phyloP scores from a whole-genome alignment of 1,140 invertebrate species.

The Stenopsyche tienmushanensis region DNA sequence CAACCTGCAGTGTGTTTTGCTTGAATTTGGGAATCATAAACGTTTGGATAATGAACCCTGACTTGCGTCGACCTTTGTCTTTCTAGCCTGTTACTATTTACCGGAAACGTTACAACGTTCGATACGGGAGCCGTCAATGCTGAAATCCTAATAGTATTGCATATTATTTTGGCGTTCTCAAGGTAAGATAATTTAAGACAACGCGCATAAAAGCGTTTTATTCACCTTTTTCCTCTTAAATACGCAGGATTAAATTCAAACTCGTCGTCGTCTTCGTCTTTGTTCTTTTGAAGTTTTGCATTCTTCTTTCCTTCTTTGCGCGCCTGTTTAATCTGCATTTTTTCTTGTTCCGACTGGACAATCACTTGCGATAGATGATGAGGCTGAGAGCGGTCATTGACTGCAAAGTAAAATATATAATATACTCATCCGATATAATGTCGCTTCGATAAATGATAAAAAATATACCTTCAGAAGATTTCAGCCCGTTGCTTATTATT shows the following conservation, averaged over 20 bases:
- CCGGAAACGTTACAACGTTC: conserved; percentile 34
- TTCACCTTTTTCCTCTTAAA: conserved; percentile 43
- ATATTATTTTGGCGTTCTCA: no score
- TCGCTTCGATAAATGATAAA: background rate
- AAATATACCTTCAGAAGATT: background rate
- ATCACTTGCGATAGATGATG: conserved; percentile 73
- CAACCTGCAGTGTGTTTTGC: conserved; percentile 66
- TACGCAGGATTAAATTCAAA: conserved; percentile 46
- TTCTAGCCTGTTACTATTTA: conserved; percentile 44
- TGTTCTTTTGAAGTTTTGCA: conserved; percentile 57
- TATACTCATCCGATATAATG: background rate
- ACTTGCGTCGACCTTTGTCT: conserved; percentile 48
- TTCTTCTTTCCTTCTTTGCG: conserved; percentile 89
- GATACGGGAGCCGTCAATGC: conserved; percentile 50
- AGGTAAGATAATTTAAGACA: background rate
- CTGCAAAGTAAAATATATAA: conserved; percentile 16
- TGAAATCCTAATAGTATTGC: conserved; percentile 48
- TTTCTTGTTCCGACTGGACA: conserved; percentile 84
- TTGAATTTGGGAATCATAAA: conserved; percentile 75
- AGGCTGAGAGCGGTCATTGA: conserved; percentile 48
- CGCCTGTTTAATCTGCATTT: conserved; percentile 74
- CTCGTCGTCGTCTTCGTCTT: conserved; percentile 54
- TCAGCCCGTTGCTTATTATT: conserved; percentile 19
- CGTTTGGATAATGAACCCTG: conserved; percentile 75
- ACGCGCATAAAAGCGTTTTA: background rate